Evolutionary conservation across 2,888 invertebrate genomes (phyloP), one percentile per base, ranked within the genome.

Genomic region (Antheraea assamensis): DNA sequence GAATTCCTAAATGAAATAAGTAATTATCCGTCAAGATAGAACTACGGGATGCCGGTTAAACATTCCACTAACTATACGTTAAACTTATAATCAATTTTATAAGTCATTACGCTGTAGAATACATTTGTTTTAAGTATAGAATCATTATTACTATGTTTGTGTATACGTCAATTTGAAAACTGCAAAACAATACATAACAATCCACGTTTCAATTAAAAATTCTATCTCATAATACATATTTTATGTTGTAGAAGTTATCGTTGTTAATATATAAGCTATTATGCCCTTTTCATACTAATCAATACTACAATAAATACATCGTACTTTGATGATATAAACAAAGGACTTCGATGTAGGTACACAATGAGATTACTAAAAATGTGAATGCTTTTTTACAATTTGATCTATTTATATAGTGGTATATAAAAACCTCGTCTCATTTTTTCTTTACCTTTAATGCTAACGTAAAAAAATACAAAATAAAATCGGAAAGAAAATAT

Each of bases 271-370:
- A 77, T 90, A 91, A 89, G 88, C 83, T 80, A 83, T 86, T 82
- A 86, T 85, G 89, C 89, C 89, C 89, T 89, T 91, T 91, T 90
- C 90, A 90, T 87, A 85, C 77, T 90, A 91, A 92, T 91, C 92
- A 92, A 92, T 92, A 92, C 87, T 87, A 82, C 3, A 5, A 30
- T 64, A 87, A 86, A 82, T 80, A 85, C 84, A 87, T 80, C 78
- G 79, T 87, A 84, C 75, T 79, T 76, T 83, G 84, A 85, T 80
- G 76, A 80, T 79, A 75, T 79, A 76, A 75, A 76, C 58, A 58
- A 24, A 58, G 24, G 24, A 72, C 78, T 78, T 76, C 78, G 21
- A 84, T 78, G 82, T 85, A 80, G 81, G 80, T 78, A 76, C 74
- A 76, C 21, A 21, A n/a, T 52, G 21, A 21, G 21, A 7, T 21